A percentile compares a stretch with the other conserved stretches of the same genome.
Conservation (phyloP, 2,797 vertebrate species). For the Squalus acanthias region DNA sequence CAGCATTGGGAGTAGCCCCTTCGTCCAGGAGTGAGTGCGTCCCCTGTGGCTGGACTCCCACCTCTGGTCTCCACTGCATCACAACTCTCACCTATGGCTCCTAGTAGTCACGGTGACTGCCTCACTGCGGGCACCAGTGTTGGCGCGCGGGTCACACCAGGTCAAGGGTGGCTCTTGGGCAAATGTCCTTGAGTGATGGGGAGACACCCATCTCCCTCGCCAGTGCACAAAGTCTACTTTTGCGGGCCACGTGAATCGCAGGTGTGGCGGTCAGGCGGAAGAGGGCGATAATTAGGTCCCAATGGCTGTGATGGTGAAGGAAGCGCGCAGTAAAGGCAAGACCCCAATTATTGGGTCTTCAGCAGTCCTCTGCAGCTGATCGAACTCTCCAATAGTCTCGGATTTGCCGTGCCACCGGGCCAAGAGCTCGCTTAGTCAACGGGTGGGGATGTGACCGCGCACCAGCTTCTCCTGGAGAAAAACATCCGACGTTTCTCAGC, state of each 20-base stretch:
- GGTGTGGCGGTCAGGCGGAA: too few species aligned
- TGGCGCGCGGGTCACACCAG: neutral
- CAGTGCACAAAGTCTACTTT: neutral
- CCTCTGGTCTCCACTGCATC: too few species aligned
- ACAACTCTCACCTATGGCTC: too few species aligned
- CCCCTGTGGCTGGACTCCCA: too few species aligned
- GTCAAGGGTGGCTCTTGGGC: neutral
- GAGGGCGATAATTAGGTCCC: neutral
- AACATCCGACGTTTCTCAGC: neutral
- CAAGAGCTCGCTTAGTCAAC: neutral
- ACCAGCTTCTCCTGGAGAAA: neutral
- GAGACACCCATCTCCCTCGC: neutral
- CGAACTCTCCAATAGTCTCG: neutral
- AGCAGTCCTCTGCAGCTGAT: neutral
- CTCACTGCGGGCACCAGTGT: too few species aligned
- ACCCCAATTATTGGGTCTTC: neutral
- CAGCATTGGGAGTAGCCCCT: too few species aligned
- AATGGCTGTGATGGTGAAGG: neutral
- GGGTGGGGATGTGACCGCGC: too few species aligned
- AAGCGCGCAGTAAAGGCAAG: neutral
- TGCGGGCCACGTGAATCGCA: neutral
- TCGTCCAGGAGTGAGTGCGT: too few species aligned
- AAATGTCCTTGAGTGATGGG: neutral
- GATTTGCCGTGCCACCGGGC: neutral
- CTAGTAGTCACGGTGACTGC: too few species aligned